These are phyloP conservation scores for Tipula unca DNA, from an alignment of 2,888 invertebrate genomes.

Conservation along the genomic window DNA sequence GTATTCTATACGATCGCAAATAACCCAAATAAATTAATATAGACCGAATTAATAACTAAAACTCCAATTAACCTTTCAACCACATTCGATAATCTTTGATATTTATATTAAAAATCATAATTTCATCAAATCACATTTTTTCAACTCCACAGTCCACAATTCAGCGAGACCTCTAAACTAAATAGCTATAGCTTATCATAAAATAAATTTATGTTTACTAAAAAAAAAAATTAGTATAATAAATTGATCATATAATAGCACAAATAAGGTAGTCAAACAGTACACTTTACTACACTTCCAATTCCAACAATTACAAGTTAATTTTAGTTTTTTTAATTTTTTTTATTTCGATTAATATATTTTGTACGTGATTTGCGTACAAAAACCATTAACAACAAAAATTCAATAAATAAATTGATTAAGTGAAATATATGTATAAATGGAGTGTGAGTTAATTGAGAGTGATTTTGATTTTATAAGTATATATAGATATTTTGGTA, in stretches of 20 bases:
- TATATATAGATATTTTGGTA: background rate
- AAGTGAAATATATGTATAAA: background rate
- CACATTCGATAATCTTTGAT: background rate
- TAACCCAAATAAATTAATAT: background rate
- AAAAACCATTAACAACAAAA: background rate
- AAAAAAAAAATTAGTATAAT: background rate
- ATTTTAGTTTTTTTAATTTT: background rate
- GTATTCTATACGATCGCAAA: no score
- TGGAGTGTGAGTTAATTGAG: background rate
- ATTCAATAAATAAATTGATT: background rate
- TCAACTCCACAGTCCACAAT: background rate
- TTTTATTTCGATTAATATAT: background rate
- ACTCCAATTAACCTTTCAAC: background rate
- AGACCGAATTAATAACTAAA: background rate
- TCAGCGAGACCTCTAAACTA: background rate
- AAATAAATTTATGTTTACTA: background rate
- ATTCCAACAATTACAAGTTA: background rate
- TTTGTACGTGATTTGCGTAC: background rate
- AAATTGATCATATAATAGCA: background rate
- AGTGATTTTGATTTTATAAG: background rate
- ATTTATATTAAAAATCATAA: background rate
- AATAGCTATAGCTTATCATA: background rate
- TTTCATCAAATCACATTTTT: no score
- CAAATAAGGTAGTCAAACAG: background rate
- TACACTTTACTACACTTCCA: background rate